A percentile compares a stretch with the other conserved stretches of the same genome.
Conservation (phyloP, 2,888 invertebrate genomes). For the Luperina nickerlii region DNA sequence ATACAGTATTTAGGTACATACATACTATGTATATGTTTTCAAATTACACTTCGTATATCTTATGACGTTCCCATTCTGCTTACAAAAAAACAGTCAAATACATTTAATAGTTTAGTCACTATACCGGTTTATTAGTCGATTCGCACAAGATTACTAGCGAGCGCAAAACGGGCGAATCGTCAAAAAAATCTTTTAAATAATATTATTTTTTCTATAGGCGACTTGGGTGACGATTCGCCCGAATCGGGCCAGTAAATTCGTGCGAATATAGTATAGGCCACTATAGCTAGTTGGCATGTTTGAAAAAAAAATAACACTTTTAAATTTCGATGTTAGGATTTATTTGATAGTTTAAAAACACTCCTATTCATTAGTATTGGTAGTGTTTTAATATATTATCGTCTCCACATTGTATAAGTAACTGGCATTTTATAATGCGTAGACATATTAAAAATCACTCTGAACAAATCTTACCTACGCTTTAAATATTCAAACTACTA, state of each 20-base stretch:
- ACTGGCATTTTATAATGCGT: neutral
- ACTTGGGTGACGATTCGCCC: no score
- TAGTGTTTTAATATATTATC: neutral
- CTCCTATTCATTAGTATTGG: neutral
- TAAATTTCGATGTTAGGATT: neutral
- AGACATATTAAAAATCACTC: slow-evolving; percentile 1
- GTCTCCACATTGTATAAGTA: neutral
- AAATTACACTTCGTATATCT: neutral
- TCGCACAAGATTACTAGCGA: no score
- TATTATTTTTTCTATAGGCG: no score
- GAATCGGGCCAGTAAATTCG: no score
- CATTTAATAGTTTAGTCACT: no score
- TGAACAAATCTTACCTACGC: slow-evolving; percentile 4
- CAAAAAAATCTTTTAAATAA: no score
- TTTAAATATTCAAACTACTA: slow-evolving; percentile 25
- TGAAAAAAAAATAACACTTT: no score
- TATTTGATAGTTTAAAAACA: neutral
- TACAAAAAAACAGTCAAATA: no score
- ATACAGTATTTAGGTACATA: neutral
- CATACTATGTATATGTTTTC: neutral
- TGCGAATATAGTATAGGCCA: no score
- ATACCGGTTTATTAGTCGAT: neutral
- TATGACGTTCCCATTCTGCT: no score
- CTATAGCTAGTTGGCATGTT: neutral
- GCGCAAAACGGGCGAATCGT: no score